Conservation (phyloP, 1,140 invertebrate genomes). For the Drosophila lacertosa region DNA sequence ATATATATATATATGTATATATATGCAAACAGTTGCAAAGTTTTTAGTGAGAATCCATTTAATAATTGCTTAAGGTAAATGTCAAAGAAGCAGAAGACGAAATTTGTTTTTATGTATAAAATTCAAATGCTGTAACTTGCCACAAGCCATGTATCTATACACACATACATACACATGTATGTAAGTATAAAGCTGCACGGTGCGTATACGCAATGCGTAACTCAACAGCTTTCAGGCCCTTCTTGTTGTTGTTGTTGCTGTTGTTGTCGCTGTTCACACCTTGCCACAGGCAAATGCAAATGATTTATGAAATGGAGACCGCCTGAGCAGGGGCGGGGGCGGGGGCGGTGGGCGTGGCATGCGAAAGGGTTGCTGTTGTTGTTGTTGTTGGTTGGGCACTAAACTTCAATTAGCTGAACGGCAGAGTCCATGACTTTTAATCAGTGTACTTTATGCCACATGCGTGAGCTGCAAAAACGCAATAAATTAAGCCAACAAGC, state of each 20-base stretch:
- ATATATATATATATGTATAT: not conserved
- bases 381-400: slow-evolving; percentile 62
- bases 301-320: slow-evolving; percentile 60
- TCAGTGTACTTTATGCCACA: slow-evolving; percentile 70
- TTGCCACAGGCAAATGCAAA: slow-evolving; percentile 45
- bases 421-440: slow-evolving; percentile 82
- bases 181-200: not conserved
- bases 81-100: no score
- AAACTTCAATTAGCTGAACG: slow-evolving; percentile 75
- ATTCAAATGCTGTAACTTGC: no score
- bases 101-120: no score
- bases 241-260: slow-evolving; percentile 6
- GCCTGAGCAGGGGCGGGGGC: not conserved
- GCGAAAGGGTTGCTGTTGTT: no score
- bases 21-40: no score
- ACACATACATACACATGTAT: no score
- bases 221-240: slow-evolving; percentile 13
- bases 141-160: no score
- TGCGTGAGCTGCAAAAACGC: slow-evolving; percentile 56
- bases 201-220: slow-evolving; percentile 24
- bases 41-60: not conserved
- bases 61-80: not conserved
- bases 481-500: slow-evolving; percentile 71
- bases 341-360: not conserved
- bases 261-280: slow-evolving; percentile 30